Base-by-base conservation (phyloP, 1,140 invertebrate species). In the Ceratina calcarata region DNA sequence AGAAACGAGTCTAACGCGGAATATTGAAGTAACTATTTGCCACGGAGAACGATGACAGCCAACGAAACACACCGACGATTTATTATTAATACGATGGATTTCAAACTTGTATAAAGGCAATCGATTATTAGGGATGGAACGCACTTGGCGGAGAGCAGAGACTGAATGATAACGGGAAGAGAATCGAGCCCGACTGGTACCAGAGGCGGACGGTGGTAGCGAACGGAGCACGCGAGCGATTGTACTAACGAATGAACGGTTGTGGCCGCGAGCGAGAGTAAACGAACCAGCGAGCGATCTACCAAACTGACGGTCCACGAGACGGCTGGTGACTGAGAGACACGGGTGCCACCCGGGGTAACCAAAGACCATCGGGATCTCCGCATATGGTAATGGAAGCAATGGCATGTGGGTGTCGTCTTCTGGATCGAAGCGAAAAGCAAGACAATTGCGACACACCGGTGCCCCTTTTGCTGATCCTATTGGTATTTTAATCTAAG, bases 361-460 rank as follows among this genome's bases (percentile, higher is more conserved):
- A 85, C 82, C 82, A 58, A 84, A 84, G 78, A 85, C 84, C 78
- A 81, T 88, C 87, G 86, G 81, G 75, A 90, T 88, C 87, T 87
- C 89, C 91, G 85, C 90, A 90, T 91, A 91, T 91, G 90, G 91
- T 90, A 91, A 91, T 90, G 84, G 85, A 78, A 72, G 81, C 82
- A 86, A 81, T 69, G 83, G 76, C 80, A 90, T 89, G 91, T 91
- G 89, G 91, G 91, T 91, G 91, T 84, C 80, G 71, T 88, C 85
- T 84, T 82, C 81, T 88, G 82, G 81, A 78, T 80, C 84, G 83
- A 37, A 79, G 61, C 65, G 76, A 76, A 77, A 76, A 67, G 58
- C 78, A 51, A 61, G 13, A 72, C 87, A 83, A 89, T 87, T 80
- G 60, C 58, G 53, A 78, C 78, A 64, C 62, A 58, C 18, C 15